phyloP scores from a whole-genome alignment of 2,888 invertebrate species.

The Eucera pruinosa region DNA sequence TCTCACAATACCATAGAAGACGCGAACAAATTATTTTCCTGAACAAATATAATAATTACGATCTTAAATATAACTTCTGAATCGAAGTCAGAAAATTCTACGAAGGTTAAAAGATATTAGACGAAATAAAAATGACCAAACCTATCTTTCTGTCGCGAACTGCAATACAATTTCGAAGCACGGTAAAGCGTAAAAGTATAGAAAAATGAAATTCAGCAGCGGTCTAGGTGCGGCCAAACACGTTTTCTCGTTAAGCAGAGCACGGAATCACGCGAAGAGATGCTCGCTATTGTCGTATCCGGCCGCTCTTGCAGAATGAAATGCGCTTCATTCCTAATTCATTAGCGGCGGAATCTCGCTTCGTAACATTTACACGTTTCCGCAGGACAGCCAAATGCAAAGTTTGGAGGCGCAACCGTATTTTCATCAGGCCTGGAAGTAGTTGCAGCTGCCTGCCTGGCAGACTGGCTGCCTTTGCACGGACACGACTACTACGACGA shows the following conservation, averaged over 20 bases:
- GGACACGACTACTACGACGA: background rate
- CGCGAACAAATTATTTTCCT: too few relatives aligned
- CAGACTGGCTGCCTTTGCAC: conserved; percentile 21
- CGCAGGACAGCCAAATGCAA: conserved; percentile 50
- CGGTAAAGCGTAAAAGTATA: background rate
- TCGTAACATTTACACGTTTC: conserved; percentile 69
- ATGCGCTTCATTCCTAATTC: conserved; percentile 61
- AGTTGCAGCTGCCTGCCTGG: conserved; percentile 51
- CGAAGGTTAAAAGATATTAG: too few relatives aligned
- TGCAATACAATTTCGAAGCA: too few relatives aligned
- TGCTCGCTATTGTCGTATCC: conserved; percentile 41
- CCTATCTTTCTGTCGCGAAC: too few relatives aligned
- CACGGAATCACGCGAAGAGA: conserved; percentile 16
- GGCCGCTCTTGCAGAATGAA: conserved; percentile 22
- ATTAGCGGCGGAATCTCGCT: conserved; percentile 62
- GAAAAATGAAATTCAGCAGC: background rate
- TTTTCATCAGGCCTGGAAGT: conserved; percentile 65
- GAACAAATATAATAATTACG: too few relatives aligned
- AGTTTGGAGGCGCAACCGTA: conserved; percentile 54
- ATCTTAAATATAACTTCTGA: too few relatives aligned
- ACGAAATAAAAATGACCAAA: too few relatives aligned
- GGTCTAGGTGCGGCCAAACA: background rate
- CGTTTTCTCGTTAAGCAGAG: conserved; percentile 30
- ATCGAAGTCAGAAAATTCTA: too few relatives aligned
- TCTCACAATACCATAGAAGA: too few relatives aligned